A percentile compares a stretch with the other conserved stretches of the same genome.
phyloP scores from a whole-genome alignment of 1,140 invertebrate genomes.

The Popillia japonica region DNA sequence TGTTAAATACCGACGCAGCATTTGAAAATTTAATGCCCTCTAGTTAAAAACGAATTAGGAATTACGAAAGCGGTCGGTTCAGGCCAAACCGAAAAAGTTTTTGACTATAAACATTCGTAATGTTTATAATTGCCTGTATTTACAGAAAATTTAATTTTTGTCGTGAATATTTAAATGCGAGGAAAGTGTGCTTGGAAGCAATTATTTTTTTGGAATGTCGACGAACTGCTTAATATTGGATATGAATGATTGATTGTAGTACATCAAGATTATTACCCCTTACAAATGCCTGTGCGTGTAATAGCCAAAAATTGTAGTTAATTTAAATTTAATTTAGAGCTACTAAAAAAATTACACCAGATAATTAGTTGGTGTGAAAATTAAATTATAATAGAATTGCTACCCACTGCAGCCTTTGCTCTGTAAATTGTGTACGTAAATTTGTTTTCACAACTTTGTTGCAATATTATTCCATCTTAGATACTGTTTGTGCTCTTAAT shows the following conservation, averaged over 20 bases:
- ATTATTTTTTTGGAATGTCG: background rate
- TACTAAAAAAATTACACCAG: no score
- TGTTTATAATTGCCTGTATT: constrained; percentile 2
- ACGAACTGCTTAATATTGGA: background rate
- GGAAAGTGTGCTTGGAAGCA: background rate
- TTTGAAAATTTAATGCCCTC: constrained; percentile 30
- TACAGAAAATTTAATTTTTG: constrained; percentile 20
- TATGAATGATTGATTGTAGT: background rate
- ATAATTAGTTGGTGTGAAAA: no score
- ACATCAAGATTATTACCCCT: background rate
- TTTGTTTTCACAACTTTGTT: no score
- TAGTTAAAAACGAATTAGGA: constrained; percentile 34
- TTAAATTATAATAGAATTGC: no score
- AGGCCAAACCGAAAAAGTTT: constrained; percentile 21
- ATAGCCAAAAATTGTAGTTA: no score
- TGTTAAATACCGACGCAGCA: background rate
- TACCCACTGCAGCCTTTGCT: no score
- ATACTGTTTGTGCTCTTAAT: no score
- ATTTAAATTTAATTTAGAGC: no score
- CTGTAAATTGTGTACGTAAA: no score
- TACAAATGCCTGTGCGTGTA: background rate
- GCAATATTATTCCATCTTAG: no score
- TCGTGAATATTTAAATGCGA: constrained; percentile 20
- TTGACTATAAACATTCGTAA: constrained; percentile 15
- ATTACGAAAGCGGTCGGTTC: background rate